phyloP scores from a whole-genome alignment of 2,888 invertebrate species.

The Dugesia japonica region DNA sequence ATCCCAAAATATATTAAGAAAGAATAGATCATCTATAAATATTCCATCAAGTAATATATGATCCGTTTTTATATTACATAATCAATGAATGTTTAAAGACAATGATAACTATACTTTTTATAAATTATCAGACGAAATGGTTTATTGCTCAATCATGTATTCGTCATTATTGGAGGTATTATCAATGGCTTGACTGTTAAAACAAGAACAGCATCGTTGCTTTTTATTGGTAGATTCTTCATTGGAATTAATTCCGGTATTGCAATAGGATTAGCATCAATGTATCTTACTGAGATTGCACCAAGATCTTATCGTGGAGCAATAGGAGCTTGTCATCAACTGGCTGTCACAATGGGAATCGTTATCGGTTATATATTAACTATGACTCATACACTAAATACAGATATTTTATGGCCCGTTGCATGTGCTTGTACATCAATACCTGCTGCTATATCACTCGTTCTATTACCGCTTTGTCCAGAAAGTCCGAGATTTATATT shows the following conservation, averaged over 20 bases:
- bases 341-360: slow-evolving; percentile 85
- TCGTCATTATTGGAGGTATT: slow-evolving; percentile 53
- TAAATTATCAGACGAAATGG: slow-evolving; percentile 69
- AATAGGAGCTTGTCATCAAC: slow-evolving; percentile 71
- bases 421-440: slow-evolving; percentile 74
- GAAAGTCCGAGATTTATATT: slow-evolving; percentile 87
- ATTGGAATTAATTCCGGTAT: slow-evolving; percentile 93
- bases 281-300: slow-evolving; percentile 75
- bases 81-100: too few species aligned
- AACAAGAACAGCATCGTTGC: slow-evolving; percentile 69
- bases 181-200: slow-evolving; percentile 23
- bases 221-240: slow-evolving; percentile 85
- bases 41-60: too few species aligned
- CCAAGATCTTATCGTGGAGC: slow-evolving; percentile 66
- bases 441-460: slow-evolving; percentile 73
- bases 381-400: slow-evolving; percentile 80
- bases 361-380: slow-evolving; percentile 73
- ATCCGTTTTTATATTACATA: too few species aligned
- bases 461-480: slow-evolving; percentile 78
- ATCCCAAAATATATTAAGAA: too few species aligned
- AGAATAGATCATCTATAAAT: too few species aligned
- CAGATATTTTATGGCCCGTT: slow-evolving; percentile 80
- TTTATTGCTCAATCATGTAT: slow-evolving; percentile 69
- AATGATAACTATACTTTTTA: slow-evolving; percentile 23
- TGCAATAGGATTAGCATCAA: slow-evolving; percentile 69